Base-by-base conservation (phyloP, 2,888 invertebrate species). In the Drosophila lutescens region DNA sequence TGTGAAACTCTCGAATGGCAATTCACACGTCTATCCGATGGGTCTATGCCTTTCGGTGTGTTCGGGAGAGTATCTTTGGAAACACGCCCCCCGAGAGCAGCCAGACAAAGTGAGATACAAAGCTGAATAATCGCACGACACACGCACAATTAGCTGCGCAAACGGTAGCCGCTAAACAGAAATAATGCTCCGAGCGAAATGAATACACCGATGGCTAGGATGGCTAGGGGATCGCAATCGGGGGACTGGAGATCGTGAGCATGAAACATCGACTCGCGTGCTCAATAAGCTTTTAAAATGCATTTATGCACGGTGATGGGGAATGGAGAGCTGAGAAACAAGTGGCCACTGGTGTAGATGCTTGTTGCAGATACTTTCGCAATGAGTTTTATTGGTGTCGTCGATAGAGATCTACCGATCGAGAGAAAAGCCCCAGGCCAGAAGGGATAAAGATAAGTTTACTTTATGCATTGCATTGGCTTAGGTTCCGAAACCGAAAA, bases 321-420 rank as follows among this genome's bases (percentile, higher is more conserved):
- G 47, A 50, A 34, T 47, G 74, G 50, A 38, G 41, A 43, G 57
- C 36, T 38, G 50, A 15, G 62, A 61, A 63, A 59, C 70, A 68
- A 70, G 68, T 68, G 59, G 32, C 40, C 40, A 23, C 23, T 60
- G 55, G 65, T 77, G 60, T 74, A 78, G 77, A 77, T 86, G 77
- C 79, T 71, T 79, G 76, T 79, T 85, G 75, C 41, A 69, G 89
- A 89, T 86, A 85, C 78, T 81, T 80, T 88, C 79, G 88, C 88
- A 88, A 89, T 88, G 86, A 88, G 88, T 89, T 70, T 89, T 89
- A 90, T 90, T 89, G 88, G 84, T 89, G 86, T 89, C 81, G 79
- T 79, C 84, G 86, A 86, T 89, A 83, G 80, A 72, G 79, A 86
- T 88, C 84, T 46, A 46, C 26, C 15, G 47, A 41, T 41, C 30